Evolutionary conservation across 2,888 invertebrate species (phyloP), one percentile per base, ranked within the genome.

Genomic region (Torymus auratus): DNA sequence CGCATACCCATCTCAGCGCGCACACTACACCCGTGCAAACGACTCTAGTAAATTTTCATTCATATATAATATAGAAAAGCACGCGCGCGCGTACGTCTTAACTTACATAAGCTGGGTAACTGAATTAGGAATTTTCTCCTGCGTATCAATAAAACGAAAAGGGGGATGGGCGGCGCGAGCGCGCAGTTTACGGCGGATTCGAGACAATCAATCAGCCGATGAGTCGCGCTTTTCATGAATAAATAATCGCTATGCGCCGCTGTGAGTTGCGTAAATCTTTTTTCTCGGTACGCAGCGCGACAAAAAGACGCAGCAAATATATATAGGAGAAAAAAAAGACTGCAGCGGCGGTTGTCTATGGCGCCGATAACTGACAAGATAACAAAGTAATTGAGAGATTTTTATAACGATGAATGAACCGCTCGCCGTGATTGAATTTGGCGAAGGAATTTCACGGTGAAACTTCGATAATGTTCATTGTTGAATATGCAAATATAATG

Each of bases 351-450:
- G 10, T 28, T 62, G 62, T 64, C 60, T 20, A 55, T 70, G 17
- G 28, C 65, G 28, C 20, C 23, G 75, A 71, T 75, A 56, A 50
- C 15, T 20, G 55, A 71, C 67, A 17, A 80, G 67, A 74, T 78
- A 81, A 41, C 5, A 41, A 73, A 74, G 70, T 70, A 64, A 78
- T 73, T 52, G 69, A 74, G 69, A 74, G 72, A 70, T 72, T 69
- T 69, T 73, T 70, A 67, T 64, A 41, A 41, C 41, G 7, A 41
- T 41, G 41, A 41, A 41, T 41, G 41, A 28, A 28, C 20, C n/a
- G n/a, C 20, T 20, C 2, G 28, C 3, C 41, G 41, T 5, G 41
- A 41, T 41, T 41, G 41, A 41, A 41, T 41, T 41, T 41, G 41
- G 41, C 7, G 7, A 41, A 41, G 41, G 41, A 41, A 41, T 41